Conservation (phyloP, 2,888 invertebrate genomes). For the Pachymerium ferrugineum region DNA sequence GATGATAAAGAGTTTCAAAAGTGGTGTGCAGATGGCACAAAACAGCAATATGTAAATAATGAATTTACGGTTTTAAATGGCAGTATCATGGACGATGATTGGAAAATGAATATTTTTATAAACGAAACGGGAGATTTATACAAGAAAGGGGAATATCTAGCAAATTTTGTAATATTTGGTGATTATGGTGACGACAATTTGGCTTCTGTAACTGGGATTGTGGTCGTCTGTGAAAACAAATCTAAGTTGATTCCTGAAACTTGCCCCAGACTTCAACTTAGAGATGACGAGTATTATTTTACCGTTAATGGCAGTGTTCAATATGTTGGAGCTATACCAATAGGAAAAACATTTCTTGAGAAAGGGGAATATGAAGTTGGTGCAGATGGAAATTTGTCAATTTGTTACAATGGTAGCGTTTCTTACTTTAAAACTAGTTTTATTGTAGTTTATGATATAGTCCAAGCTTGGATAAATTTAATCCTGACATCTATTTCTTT, state of each 20-base stretch:
- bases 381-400: neutral
- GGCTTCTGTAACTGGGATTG: constrained; percentile 39
- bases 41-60: constrained; percentile 20
- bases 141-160: constrained; percentile 40
- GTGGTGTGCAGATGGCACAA: constrained; percentile 34
- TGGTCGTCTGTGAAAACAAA: constrained; percentile 39
- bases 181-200: constrained; percentile 12
- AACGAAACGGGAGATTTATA: constrained; percentile 39
- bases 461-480: constrained; percentile 38
- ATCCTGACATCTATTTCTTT: constrained; percentile 42
- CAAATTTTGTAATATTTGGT: constrained; percentile 40
- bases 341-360: neutral
- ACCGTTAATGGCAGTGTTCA: neutral
- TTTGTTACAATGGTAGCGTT: neutral
- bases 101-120: constrained; percentile 36
- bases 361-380: neutral
- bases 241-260: constrained; percentile 34
- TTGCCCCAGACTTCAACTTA: constrained; percentile 37
- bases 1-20: neutral
- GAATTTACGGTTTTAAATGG: constrained; percentile 27
- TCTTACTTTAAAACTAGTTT: neutral
- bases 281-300: constrained; percentile 36
- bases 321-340: neutral
- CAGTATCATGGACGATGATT: neutral
- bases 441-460: neutral